Conservation (phyloP, 2,797 vertebrate species). For the Tachyglossus aculeatus region DNA sequence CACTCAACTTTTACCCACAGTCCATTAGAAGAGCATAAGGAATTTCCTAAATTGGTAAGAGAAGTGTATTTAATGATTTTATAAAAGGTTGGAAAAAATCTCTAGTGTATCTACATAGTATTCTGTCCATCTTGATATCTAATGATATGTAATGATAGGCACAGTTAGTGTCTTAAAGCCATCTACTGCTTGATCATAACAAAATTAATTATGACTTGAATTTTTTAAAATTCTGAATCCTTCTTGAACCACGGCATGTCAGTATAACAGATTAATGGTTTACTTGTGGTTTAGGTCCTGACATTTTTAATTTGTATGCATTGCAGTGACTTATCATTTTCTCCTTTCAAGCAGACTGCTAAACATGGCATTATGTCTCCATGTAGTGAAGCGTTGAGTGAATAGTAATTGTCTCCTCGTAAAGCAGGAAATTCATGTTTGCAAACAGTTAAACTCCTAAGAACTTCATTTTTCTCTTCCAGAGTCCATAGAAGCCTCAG, state of each 20-base stretch:
- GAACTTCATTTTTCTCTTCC: not conserved
- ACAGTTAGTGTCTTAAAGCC: not conserved
- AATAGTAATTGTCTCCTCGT: not conserved
- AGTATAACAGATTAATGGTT: not conserved
- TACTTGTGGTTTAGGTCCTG: not conserved
- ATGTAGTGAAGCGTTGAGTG: not conserved
- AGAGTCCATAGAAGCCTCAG: not conserved
- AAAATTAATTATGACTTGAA: not conserved
- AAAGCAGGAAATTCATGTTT: not conserved
- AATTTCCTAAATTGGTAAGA: not conserved
- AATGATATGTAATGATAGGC: too few relatives aligned
- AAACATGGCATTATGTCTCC: not conserved
- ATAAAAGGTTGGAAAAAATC: not conserved
- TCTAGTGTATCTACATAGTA: too few relatives aligned
- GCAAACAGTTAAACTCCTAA: not conserved
- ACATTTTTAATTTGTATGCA: not conserved
- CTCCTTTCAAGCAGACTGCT: not conserved
- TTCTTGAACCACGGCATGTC: constrained; percentile 20
- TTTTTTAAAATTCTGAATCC: constrained; percentile 1
- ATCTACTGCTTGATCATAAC: not conserved
- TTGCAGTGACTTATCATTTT: constrained; percentile 6
- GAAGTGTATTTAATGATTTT: not conserved
- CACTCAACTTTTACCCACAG: not conserved
- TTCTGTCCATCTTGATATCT: too few relatives aligned
- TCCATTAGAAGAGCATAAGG: too few relatives aligned